A percentile compares a stretch with the other conserved stretches of the same genome.
Evolutionary conservation across 2,113 vertebrate species (phyloP).

Genomic region (Opisthocomus hoazin): DNA sequence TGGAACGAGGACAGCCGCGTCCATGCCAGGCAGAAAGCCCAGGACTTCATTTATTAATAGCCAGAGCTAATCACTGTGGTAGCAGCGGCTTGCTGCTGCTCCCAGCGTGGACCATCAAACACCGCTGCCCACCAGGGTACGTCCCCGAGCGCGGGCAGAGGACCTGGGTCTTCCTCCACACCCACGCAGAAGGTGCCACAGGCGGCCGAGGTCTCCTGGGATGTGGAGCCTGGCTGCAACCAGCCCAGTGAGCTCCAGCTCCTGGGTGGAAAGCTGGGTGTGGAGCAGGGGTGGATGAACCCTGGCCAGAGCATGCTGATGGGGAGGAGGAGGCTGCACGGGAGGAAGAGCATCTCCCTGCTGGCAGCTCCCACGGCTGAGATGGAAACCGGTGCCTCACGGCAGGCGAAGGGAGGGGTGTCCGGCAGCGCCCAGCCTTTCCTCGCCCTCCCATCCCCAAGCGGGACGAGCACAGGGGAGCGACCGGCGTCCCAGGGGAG

Average conservation of each 20-base stretch:
- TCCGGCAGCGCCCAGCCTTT: not conserved
- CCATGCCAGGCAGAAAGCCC: not conserved
- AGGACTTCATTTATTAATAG: not conserved
- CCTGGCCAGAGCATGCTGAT: fast-evolving
- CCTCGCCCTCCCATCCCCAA: fast-evolving
- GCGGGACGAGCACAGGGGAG: not conserved
- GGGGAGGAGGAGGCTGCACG: not conserved
- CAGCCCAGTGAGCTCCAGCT: not conserved
- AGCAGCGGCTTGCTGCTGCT: not conserved
- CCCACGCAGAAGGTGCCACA: not conserved
- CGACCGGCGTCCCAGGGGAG: fast-evolving
- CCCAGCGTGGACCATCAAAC: not conserved
- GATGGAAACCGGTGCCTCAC: not conserved
- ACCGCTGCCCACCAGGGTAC: fast-evolving
- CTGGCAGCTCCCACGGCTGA: not conserved
- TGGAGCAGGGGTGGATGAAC: not conserved
- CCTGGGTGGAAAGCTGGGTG: not conserved
- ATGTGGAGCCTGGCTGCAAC: fast-evolving
- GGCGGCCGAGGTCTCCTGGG: not conserved
- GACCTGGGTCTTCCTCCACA: not conserved
- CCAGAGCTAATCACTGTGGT: not conserved
- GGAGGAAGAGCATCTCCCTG: not conserved
- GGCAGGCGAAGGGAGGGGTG: not conserved
- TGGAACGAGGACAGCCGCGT: fast-evolving
- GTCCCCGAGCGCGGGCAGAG: not conserved